Percentiles rank a stretch among this genome's conserved stretches.
Evolutionary conservation across 2,797 vertebrate species (phyloP).

Genomic region (Siniperca obscura): DNA sequence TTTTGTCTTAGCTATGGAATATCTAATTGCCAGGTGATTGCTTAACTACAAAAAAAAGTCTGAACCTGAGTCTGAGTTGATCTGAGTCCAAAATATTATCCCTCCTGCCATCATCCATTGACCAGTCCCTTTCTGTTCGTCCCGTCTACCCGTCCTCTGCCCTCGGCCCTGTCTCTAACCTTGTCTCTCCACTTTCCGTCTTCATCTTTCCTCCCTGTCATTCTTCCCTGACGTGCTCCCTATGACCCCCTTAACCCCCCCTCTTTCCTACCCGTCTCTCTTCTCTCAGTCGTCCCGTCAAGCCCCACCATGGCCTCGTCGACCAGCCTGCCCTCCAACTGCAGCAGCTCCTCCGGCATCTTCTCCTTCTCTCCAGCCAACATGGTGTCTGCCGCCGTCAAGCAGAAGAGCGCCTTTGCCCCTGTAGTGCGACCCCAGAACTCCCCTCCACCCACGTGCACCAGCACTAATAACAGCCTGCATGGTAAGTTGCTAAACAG

Average conservation of each 20-base stretch:
- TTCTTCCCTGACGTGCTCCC: constrained; percentile 83
- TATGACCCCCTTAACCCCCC: constrained; percentile 71
- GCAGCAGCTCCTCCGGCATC: constrained; percentile 98
- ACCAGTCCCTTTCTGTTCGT: constrained; percentile 83
- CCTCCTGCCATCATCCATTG: constrained; percentile 80
- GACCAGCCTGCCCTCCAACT: constrained; percentile 98
- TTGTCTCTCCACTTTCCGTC: constrained; percentile 70
- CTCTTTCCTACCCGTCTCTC: constrained; percentile 53
- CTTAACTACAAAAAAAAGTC: constrained; percentile 47
- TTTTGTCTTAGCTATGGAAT: constrained; percentile 60
- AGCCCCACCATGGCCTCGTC: constrained; percentile 99
- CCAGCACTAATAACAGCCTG: constrained; percentile 97
- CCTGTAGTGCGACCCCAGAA: constrained; percentile 98
- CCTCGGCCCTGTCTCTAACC: constrained; percentile 80
- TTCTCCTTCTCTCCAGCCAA: constrained; percentile 99
- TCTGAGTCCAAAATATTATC: constrained; percentile 76
- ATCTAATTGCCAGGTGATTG: constrained; percentile 46
- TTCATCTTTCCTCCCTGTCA: constrained; percentile 75
- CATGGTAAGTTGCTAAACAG: constrained; percentile 88
- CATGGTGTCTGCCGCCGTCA: constrained; percentile 98
- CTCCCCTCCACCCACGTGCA: constrained; percentile 97
- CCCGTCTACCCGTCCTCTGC: constrained; percentile 80
- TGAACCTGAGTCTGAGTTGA: constrained; percentile 53
- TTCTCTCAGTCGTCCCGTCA: constrained; percentile 93
- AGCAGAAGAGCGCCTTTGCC: constrained; percentile 99